Evolutionary conservation across 2,888 invertebrate genomes (phyloP), one percentile per base, ranked within the genome.

Genomic region (Drosophila stalkeri): DNA sequence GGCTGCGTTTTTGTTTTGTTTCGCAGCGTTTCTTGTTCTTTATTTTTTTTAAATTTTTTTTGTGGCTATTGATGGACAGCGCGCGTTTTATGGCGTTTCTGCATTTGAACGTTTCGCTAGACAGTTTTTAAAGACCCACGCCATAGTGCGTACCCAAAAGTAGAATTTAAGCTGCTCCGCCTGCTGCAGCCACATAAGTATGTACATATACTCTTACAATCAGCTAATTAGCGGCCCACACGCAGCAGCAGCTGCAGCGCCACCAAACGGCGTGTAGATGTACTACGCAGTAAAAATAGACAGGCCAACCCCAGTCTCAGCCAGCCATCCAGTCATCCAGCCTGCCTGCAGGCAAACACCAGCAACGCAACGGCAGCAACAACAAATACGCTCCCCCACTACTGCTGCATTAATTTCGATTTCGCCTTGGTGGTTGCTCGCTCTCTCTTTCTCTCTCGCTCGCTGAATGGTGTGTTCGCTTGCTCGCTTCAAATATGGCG

Each of bases 401-500:
- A 77, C 80, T 77, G 81, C 83, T 77, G 86, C 86, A 82, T 67
- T 68, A 52, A 46, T 47, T 67, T 74, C 69, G 55, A 64, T 70
- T 80, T 74, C 75, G 79, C 70, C 68, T 68, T 82, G 56, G 63
- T 72, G 67, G 78, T 77, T 64, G 81, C 59, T 51, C 20, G 73
- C 60, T 47, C 41, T 39, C 47, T 11, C 37, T 60, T 60, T 44
- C 56, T 64, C 69, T 47, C 74, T 39, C 59, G 51, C 57, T 59
- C 55, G n/a, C 70, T 55, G 37, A 20, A 20, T 20, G 31, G 39
- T 12, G 33, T 44, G 69, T 63, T 52, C 60, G 78, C 70, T 73
- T 76, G 81, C 82, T 80, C 90, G 69, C 77, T 89, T 85, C 80
- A 90, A 86, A 86, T 90, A 86, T 86, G 86, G 86, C 86, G 86